Base-by-base conservation (phyloP, 1,140 invertebrate genomes). In the Lanistes nyassanus region DNA sequence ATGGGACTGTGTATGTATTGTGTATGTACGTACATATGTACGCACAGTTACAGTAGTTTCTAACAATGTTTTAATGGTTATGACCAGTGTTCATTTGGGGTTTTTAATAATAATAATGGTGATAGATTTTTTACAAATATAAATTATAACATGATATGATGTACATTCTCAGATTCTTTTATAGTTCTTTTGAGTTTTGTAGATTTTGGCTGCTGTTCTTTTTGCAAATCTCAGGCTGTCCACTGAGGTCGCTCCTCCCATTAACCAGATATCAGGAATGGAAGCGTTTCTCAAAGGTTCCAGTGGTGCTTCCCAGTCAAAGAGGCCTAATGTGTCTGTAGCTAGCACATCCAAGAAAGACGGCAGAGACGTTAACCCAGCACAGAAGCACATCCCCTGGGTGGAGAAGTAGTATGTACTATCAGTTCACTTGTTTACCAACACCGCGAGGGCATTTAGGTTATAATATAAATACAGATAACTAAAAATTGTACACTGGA, bases 331-430 rank as follows among this genome's bases (percentile, higher is more conserved):
- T 39, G 36, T 79, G 26, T 31, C 79, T 34, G 23, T 39, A 34
- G 23, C 74, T 47, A 55, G 72, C 16, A 29, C 77, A n/a, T 53
- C 64, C 16, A 36, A 34, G 1, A 68, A 69, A 62, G 73, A 74
- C 67, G 73, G 69, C 47, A 80, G 82, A 71, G 78, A 79, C 47
- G 69, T 47, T 37, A 81, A 81, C 62, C 74, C 76, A 23, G 76
- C 77, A 53, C 80, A 67, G 42, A 82, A 83, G 81, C 81, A 84
- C 74, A 74, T 87, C 34, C 87, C 87, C 55, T 88, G 87, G 87
- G 84, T 88, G 16, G 86, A 88, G 70, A 88, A 88, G 87, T 88
- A 88, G 86, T 87, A 79, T 75, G 82, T 77, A 58, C n/a, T n/a
- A n/a, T n/a, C n/a, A n/a, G n/a, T n/a, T 16, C 9, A 1, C 13